Evolutionary conservation across 2,888 invertebrate species (phyloP), one percentile per base, ranked within the genome.

Genomic region (Macroteleia sp.): DNA sequence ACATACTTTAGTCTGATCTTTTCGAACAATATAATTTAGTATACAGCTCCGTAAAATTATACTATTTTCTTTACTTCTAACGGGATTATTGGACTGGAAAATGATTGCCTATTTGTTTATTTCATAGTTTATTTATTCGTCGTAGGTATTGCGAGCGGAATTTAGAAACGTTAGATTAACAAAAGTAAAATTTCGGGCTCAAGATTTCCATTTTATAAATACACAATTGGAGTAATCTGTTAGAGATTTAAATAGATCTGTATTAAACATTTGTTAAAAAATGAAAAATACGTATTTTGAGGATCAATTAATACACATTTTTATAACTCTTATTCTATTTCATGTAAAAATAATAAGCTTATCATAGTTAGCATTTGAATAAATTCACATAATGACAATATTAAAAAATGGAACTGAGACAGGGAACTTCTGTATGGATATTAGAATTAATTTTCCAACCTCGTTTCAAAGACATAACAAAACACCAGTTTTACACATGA

Each of bases 21-120:
- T 71, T 48, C 71, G 42, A 75, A 67, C 44, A 39, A 79, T 75
- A 78, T 70, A 76, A 64, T 76, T 50, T 61, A 76, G 39, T 36
- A 36, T 14, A 36, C 62, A 39, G 39, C 12, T 48, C 30, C 34
- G 44, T 16, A 34, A 30, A 52, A 42, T 66, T 67, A 61, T 67
- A 56, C 32, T 41, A 46, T 41, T 44, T 57, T 17, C 22, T 44
- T 42, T 17, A 34, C 19, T 54, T 6, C 14, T 39, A 30, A 50
- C 30, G 19, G 20, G n/a, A 12, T 62, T 32, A 46, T 17, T 34
- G 10, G 34, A 34, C 44, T 54, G 54, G 39, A 66, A 54, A 44
- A 66, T 34, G 52, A 62, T 50, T 62, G 19, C 12, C 22, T 17
- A 30, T 50, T 50, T 17, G 2, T 20, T 62, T 41, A 32, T 50